phyloP scores from a whole-genome alignment of 1,140 invertebrate genomes.

The Euborellia annulipes region DNA sequence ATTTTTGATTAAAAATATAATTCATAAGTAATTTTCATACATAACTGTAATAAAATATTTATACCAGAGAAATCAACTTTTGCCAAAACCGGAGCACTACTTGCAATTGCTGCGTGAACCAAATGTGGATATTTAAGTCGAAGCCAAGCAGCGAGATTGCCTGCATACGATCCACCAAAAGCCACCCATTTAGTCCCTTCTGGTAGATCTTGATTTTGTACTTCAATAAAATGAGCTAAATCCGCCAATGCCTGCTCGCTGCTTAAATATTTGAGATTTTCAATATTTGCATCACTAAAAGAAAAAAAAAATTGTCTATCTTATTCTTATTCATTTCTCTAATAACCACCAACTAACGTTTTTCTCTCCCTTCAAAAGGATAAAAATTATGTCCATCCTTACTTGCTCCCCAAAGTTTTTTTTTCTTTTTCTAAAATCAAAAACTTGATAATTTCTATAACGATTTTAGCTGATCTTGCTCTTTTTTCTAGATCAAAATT shows the following conservation, averaged over 20 bases:
- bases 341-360: too few relatives aligned
- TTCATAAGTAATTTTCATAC: not conserved
- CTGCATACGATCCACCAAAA: constrained; percentile 66
- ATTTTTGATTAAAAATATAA: not conserved
- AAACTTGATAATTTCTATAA: too few relatives aligned
- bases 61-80: constrained; percentile 48
- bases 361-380: too few relatives aligned
- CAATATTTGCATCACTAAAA: constrained; percentile 27
- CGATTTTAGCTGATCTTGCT: too few relatives aligned
- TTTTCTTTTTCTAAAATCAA: too few relatives aligned
- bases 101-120: constrained; percentile 51
- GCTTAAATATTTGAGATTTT: constrained; percentile 29
- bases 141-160: constrained; percentile 59
- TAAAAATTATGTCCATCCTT: too few relatives aligned
- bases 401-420: too few relatives aligned
- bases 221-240: constrained; percentile 32
- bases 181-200: constrained; percentile 30
- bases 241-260: constrained; percentile 36
- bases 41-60: too few relatives aligned
- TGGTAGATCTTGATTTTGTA: constrained; percentile 31
- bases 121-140: constrained; percentile 58
- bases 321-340: too few relatives aligned
- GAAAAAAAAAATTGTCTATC: not conserved
- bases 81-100: constrained; percentile 56
- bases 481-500: too few relatives aligned